Evolutionary conservation across 2,888 invertebrate species (phyloP), one percentile per base, ranked within the genome.

Genomic region (Acanthosepion lycidas): DNA sequence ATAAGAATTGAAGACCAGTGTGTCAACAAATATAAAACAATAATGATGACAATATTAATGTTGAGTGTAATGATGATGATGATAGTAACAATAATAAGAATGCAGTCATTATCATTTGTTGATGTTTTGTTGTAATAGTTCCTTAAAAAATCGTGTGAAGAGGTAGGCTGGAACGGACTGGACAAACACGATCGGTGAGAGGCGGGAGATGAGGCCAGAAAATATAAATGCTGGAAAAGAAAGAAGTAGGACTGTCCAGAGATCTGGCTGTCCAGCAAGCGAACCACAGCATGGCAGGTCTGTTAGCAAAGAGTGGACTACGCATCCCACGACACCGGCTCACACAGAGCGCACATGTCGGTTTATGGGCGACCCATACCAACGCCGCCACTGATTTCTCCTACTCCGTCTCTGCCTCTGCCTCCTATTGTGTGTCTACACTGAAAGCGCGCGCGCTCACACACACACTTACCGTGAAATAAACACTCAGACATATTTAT

Each of bases 291-390:
- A 78, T 78, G 78, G 78, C 78, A 78, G 78, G 78, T 78, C 78
- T 78, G 78, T 78, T 78, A 78, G 78, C 78, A 15, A 78, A 78
- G 78, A 78, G 78, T 33, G 78, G n/a, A 78, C 78, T 78, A 78
- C n/a, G n/a, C 78, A 78, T 78, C 78, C 78, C n/a, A 78, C 78
- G n/a, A 78, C 78, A 78, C 78, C 78, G n/a, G 78, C 78, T 78
- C 78, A 78, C 78, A 78, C 78, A 78, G 28, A 59, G 59, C 59
- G 59, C 59, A 59, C 59, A 59, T 59, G 59, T 59, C 59, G 59
- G 59, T 59, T 59, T 6, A 59, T 59, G 59, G 59, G 3, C 59
- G 59, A 64, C n/a, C 28, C 78, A 78, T n/a, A n/a, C 78, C 78
- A 78, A 20, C 78, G n/a, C 78, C 33, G 59, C 20, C 59, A 59